Conservation (phyloP, 2,888 invertebrate species). For the Stramonita haemastoma region DNA sequence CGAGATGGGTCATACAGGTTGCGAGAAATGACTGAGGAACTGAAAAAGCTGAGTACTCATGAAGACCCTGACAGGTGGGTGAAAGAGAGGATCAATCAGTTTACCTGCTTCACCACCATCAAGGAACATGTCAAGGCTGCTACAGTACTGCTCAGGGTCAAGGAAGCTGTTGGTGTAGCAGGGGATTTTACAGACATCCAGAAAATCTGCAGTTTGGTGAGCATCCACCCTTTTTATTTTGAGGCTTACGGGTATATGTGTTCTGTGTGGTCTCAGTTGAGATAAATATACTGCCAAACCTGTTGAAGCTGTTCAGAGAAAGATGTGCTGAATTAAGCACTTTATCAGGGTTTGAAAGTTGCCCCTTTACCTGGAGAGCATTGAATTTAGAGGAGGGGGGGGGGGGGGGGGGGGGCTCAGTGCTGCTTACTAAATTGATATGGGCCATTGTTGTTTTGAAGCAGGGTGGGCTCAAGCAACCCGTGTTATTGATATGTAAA, state of each 20-base stretch:
- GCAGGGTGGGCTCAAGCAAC: too few species aligned
- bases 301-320: too few species aligned
- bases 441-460: too few species aligned
- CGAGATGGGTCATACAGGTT: slow-evolving; percentile 16
- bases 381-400: too few species aligned
- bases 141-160: slow-evolving; percentile 50
- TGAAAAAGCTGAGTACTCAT: slow-evolving; percentile 26
- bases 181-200: slow-evolving; percentile 52
- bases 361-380: too few species aligned
- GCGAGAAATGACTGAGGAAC: slow-evolving; percentile 37
- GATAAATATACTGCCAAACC: too few species aligned
- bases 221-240: background rate
- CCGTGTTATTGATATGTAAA: too few species aligned
- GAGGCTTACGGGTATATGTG: background rate
- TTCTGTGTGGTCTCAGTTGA: background rate
- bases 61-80: slow-evolving; percentile 36
- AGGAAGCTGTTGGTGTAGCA: slow-evolving; percentile 44
- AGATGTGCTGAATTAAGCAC: too few species aligned
- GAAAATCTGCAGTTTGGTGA: slow-evolving; percentile 42
- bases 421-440: too few species aligned
- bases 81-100: slow-evolving; percentile 48
- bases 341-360: too few species aligned
- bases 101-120: slow-evolving; percentile 50
- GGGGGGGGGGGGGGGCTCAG: too few species aligned
- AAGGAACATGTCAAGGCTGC: slow-evolving; percentile 53